phyloP scores from a whole-genome alignment of 2,797 vertebrate species.

The Xenopus petersii region DNA sequence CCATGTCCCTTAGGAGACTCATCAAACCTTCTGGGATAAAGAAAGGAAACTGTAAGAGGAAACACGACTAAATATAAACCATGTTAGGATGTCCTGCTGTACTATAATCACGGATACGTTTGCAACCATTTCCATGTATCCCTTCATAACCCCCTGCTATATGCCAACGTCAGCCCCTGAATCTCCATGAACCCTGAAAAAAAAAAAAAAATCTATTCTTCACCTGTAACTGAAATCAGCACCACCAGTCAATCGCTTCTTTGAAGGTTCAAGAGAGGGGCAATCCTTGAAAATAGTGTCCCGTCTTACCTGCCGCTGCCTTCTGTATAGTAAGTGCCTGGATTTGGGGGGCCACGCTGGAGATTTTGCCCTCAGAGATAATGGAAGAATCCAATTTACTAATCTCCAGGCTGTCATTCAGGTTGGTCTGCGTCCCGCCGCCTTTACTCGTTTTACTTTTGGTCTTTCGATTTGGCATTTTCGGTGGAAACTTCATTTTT shows the following conservation, averaged over 20 bases:
- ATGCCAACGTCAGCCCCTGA: too few species aligned
- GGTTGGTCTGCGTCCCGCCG: conserved; percentile 83
- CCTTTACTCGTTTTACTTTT: conserved; percentile 95
- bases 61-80: too few species aligned
- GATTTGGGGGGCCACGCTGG: conserved; percentile 80
- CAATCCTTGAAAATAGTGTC: neutral
- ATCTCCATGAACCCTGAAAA: too few species aligned
- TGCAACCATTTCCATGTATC: too few species aligned
- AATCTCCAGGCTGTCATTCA: conserved; percentile 94
- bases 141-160: too few species aligned
- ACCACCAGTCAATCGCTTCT: too few species aligned
- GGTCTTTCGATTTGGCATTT: conserved; percentile 96
- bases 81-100: too few species aligned
- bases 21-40: conserved; percentile 83
- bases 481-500: conserved; percentile 98
- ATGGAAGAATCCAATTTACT: conserved; percentile 86
- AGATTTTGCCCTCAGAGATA: conserved; percentile 80
- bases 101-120: too few species aligned
- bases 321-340: conserved; percentile 85
- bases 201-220: too few species aligned
- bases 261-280: too few species aligned
- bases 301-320: conserved; percentile 83
- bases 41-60: neutral
- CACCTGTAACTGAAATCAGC: too few species aligned
- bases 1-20: conserved; percentile 88